Base-by-base conservation (phyloP, 2,888 invertebrate genomes). In the Ctenicera cuprea region DNA sequence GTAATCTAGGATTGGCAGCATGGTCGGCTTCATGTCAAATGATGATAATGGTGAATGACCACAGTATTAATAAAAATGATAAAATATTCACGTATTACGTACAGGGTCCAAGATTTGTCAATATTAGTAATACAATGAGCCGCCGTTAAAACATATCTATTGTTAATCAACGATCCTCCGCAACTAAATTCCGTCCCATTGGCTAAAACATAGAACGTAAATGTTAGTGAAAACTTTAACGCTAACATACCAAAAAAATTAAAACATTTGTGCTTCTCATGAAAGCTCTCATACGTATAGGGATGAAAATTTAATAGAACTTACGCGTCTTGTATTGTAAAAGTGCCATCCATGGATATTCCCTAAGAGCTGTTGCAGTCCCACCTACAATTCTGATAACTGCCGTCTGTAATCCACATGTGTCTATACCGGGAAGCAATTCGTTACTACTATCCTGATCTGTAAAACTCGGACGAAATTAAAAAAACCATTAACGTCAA, bases 81-180 rank as follows among this genome's bases (percentile, higher is more conserved):
- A n/a, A n/a, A n/a, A n/a, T n/a, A n/a, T n/a, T n/a, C n/a, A n/a
- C n/a, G n/a, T n/a, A 26, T 3, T 26, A 66, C 90, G 90, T 86
- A 91, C 89, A 94, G 81, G 76, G 84, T 89, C 92, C 93, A 94
- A 38, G 87, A 87, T 4, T 81, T 78, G 0, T 92, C 93, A n/a
- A 94, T 85, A 71, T 91, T 91, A 81, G 90, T 91, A 20, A 94
- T 87, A 80, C 95, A 94, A 81, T 94, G 94, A 0, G 92, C 93
- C 0, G 94, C 94, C 0, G 94, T 94, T 62, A 94, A 80, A 5
- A 94, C 90, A 81, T 94, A 94, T 73, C 90, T 89, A 0, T 87
- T 86, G 64, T 89, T 91, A 79, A 94, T 92, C 16, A 94, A 86
- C 0, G 91, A 92, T 0, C 94, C 94, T 0, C 94, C 94, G 81